These are phyloP conservation scores for Notospermus geniculatus DNA, from an alignment of 1,140 invertebrate species.

Conservation along the genomic window DNA sequence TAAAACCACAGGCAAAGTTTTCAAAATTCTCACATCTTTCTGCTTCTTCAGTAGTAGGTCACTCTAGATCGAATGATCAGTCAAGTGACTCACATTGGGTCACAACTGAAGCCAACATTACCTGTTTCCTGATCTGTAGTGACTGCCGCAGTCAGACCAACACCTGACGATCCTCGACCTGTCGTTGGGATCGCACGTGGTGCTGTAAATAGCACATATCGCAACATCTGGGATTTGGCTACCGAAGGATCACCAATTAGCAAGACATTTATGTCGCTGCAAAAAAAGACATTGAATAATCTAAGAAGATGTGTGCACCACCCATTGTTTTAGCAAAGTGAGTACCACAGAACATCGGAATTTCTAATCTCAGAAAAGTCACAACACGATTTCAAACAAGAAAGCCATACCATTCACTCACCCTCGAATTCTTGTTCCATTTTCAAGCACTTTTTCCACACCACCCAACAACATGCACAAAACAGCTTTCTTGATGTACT, in stretches of 20 bases:
- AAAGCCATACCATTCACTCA: no score
- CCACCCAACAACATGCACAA: constrained; percentile 93
- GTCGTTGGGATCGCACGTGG: constrained; percentile 95
- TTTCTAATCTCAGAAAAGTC: no score
- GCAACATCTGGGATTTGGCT: constrained; percentile 94
- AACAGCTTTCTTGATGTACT: constrained; percentile 95
- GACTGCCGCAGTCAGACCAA: constrained; percentile 97
- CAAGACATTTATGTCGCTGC: constrained; percentile 91
- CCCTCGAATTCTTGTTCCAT: constrained; percentile 95
- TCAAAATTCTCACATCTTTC: no score
- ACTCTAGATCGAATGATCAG: no score
- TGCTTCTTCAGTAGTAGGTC: no score
- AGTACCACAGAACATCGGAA: no score
- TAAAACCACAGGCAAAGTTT: no score
- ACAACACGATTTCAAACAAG: no score
- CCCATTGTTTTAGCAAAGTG: background rate
- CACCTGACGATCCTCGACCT: constrained; percentile 91
- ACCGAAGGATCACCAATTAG: constrained; percentile 98
- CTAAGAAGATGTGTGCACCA: background rate
- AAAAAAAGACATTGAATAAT: constrained; percentile 16
- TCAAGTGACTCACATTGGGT: no score
- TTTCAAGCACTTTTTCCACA: constrained; percentile 90
- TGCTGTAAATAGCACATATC: constrained; percentile 92
- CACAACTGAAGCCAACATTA: no score
- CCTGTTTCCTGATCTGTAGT: constrained; percentile 94